Evolutionary conservation across 2,888 invertebrate species (phyloP).

Genomic region (Hydrotaea cyrtoneurina): DNA sequence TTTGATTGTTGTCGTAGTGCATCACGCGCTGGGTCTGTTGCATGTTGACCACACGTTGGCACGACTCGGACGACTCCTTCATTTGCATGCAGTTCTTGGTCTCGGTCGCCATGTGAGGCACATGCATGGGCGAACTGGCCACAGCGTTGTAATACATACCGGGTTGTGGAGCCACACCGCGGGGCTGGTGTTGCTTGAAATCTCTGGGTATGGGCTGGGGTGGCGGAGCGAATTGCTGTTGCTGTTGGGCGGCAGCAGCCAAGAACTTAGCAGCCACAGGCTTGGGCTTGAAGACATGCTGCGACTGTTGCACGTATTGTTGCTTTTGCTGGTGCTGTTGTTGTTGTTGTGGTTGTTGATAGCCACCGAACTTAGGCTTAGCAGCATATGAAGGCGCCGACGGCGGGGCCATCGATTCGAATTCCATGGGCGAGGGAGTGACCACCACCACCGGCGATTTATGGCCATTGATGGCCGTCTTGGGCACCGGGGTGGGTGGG

Average conservation of each 20-base stretch:
- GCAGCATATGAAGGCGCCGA: conserved; percentile 72
- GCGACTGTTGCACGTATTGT: conserved; percentile 74
- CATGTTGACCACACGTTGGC: conserved; percentile 85
- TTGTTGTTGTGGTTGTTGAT: conserved; percentile 65
- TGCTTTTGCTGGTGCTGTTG: conserved; percentile 67
- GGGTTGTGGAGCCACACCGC: conserved; percentile 79
- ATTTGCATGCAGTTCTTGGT: conserved; percentile 87
- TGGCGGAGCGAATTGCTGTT: conserved; percentile 53
- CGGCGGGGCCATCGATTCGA: conserved; percentile 82
- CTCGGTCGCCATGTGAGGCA: conserved; percentile 85
- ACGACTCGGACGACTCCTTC: conserved; percentile 86
- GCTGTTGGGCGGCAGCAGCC: conserved; percentile 79
- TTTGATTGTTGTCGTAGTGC: conserved; percentile 83
- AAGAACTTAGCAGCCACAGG: conserved; percentile 81
- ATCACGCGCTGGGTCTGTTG: conserved; percentile 87
- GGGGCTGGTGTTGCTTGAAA: conserved; percentile 65
- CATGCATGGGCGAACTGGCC: conserved; percentile 83
- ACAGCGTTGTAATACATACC: conserved; percentile 83
- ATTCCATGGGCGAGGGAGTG: conserved; percentile 83
- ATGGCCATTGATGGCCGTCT: conserved; percentile 81
- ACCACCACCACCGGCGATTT: conserved; percentile 81
- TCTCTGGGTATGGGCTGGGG: conserved; percentile 73
- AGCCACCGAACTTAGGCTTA: conserved; percentile 82
- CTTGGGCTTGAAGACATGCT: conserved; percentile 82
- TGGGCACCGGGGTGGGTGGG: conserved; percentile 82